Percentiles rank a stretch among this genome's conserved stretches.
Evolutionary conservation across 2,888 invertebrate species (phyloP).

Genomic region (Caenorhabditis sp.): DNA sequence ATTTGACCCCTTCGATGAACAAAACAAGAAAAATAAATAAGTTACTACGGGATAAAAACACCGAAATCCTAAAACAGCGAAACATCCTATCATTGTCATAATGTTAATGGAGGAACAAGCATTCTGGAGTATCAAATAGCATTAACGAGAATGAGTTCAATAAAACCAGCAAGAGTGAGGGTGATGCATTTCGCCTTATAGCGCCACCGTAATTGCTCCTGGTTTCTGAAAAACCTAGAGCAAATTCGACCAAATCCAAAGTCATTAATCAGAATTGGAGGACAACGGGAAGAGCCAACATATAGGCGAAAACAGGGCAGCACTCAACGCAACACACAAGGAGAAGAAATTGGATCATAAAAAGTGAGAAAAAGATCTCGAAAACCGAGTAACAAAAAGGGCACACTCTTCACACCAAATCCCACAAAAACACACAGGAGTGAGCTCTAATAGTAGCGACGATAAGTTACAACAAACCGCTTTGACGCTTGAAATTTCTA

Average conservation of each 20-base stretch:
- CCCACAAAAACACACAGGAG: not conserved
- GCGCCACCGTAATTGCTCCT: slow-evolving; percentile 65
- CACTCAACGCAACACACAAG: slow-evolving; percentile 40
- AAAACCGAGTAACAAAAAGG: slow-evolving; percentile 28
- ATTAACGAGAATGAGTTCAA: slow-evolving; percentile 27
- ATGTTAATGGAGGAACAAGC: slow-evolving; percentile 18
- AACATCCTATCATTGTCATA: slow-evolving; percentile 53
- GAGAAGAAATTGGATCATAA: slow-evolving; percentile 38
- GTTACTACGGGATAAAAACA: slow-evolving; percentile 46
- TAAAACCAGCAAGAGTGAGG: slow-evolving; percentile 64
- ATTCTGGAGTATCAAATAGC: slow-evolving; percentile 12
- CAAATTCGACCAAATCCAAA: slow-evolving; percentile 19
- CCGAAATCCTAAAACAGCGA: slow-evolving; percentile 24
- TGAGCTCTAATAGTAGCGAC: slow-evolving; percentile 39
- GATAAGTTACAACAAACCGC: slow-evolving; percentile 30
- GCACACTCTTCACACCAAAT: slow-evolving; percentile 38
- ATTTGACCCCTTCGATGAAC: not conserved
- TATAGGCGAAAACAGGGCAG: slow-evolving; percentile 49
- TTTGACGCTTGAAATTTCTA: not conserved
- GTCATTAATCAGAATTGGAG: not conserved
- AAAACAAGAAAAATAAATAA: slow-evolving; percentile 27
- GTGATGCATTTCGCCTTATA: slow-evolving; percentile 67
- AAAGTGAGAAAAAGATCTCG: not conserved
- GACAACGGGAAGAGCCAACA: slow-evolving; percentile 63
- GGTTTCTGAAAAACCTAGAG: slow-evolving; percentile 17